These are phyloP conservation scores for Hanleya hanleyi DNA, from an alignment of 2,888 invertebrate genomes.

Conservation along the genomic window DNA sequence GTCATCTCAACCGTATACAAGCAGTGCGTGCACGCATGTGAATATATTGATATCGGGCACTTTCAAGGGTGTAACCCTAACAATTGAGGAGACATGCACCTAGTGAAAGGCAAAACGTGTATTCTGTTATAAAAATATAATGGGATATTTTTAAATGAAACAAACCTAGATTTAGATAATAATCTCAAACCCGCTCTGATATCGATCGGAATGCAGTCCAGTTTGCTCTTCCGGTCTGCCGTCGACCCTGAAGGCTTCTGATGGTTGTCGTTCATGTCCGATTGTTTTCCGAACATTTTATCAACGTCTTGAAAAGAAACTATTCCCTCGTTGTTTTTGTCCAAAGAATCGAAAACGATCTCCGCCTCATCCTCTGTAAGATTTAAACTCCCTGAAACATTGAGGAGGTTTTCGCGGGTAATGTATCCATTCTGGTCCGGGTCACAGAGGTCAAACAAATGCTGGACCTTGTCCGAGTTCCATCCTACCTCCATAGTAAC, in stretches of 20 bases:
- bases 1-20: no score
- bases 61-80: no score
- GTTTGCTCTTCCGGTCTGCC: not conserved
- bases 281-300: not conserved
- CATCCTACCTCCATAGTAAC: no score
- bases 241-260: not conserved
- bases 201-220: not conserved
- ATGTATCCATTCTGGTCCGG: conserved; percentile 17
- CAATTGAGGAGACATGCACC: no score
- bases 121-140: not conserved
- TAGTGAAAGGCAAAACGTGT: no score
- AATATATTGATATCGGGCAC: no score
- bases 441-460: conserved; percentile 14
- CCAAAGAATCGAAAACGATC: conserved; percentile 54
- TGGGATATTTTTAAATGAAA: not conserved
- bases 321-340: conserved; percentile 57
- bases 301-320: conserved; percentile 45
- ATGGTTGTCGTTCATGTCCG: not conserved
- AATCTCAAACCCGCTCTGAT: not conserved
- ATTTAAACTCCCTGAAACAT: conserved; percentile 44
- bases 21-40: no score
- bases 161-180: not conserved
- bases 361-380: conserved; percentile 53
- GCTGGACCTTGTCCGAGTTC: not conserved
- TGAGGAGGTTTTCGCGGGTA: conserved; percentile 42